These are phyloP conservation scores for Hydrochoerus hydrochaeris DNA, from an alignment of 2,113 vertebrate species.

Conservation along the genomic window DNA sequence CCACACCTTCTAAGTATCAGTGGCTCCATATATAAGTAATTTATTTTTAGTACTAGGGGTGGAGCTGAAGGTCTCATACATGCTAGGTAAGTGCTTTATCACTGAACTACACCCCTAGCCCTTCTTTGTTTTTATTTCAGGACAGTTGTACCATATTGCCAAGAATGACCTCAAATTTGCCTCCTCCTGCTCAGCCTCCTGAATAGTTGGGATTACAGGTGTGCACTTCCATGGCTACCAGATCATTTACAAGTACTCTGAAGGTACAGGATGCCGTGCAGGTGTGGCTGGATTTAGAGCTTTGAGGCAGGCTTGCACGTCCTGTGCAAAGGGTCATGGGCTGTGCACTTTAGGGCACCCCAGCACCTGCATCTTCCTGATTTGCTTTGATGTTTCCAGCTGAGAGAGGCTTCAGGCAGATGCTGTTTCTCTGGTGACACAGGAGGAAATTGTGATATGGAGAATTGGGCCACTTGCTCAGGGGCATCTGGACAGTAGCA, in stretches of 20 bases:
- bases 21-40: not conserved
- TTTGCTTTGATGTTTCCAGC: not conserved
- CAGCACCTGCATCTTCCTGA: rapidly evolving
- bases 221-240: not conserved
- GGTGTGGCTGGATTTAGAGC: not conserved
- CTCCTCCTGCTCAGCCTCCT: not conserved
- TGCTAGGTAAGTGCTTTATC: not conserved
- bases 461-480: not conserved
- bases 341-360: rapidly evolving
- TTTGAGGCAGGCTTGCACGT: not conserved
- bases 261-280: not conserved
- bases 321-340: too few species aligned
- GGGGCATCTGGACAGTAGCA: not conserved
- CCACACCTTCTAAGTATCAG: not conserved
- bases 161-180: not conserved
- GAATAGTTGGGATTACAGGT: not conserved
- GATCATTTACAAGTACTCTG: not conserved
- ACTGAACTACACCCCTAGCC: not conserved
- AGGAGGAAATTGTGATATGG: not conserved
- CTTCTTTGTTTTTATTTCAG: not conserved
- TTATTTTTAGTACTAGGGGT: not conserved
- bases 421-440: not conserved
- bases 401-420: not conserved
- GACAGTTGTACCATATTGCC: not conserved
- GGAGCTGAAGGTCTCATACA: not conserved